Percentiles rank a stretch among this genome's conserved stretches.
Evolutionary conservation across 2,113 vertebrate genomes (phyloP).

Genomic region (Hiodon alosoides): DNA sequence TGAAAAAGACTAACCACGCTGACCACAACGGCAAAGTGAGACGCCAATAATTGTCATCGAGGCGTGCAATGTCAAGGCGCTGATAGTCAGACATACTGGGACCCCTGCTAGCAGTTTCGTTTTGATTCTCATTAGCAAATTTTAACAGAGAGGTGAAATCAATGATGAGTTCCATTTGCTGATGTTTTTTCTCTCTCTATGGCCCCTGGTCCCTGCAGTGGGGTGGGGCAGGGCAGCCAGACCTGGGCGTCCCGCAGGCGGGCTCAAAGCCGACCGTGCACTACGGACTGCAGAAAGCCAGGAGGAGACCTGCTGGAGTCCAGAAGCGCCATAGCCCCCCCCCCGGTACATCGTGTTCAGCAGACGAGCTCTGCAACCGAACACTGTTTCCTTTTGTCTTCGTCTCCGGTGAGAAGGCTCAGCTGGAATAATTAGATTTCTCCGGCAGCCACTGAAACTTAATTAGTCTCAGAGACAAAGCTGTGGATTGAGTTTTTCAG

Average conservation of each 20-base stretch:
- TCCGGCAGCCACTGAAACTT: slow-evolving; percentile 47
- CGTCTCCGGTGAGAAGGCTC: background rate
- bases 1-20: no score
- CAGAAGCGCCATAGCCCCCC: slow-evolving; percentile 26
- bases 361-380: background rate
- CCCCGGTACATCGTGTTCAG: background rate
- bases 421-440: slow-evolving; percentile 46
- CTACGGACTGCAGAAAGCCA: slow-evolving; percentile 47
- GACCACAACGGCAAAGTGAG: no score
- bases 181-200: no score
- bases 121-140: no score
- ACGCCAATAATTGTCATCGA: no score
- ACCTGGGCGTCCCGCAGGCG: slow-evolving; percentile 47
- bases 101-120: no score
- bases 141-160: no score
- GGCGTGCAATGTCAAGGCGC: no score
- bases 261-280: slow-evolving; percentile 60
- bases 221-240: background rate
- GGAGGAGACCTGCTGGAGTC: slow-evolving; percentile 20
- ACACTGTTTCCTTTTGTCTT: slow-evolving; percentile 7
- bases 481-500: slow-evolving; percentile 31
- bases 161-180: no score
- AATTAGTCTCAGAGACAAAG: slow-evolving; percentile 46
- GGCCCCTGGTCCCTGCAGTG: background rate
- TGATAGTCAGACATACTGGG: no score